A percentile compares a stretch with the other conserved stretches of the same genome.
phyloP scores from a whole-genome alignment of 1,140 invertebrate species.

The Hyles vespertilio region DNA sequence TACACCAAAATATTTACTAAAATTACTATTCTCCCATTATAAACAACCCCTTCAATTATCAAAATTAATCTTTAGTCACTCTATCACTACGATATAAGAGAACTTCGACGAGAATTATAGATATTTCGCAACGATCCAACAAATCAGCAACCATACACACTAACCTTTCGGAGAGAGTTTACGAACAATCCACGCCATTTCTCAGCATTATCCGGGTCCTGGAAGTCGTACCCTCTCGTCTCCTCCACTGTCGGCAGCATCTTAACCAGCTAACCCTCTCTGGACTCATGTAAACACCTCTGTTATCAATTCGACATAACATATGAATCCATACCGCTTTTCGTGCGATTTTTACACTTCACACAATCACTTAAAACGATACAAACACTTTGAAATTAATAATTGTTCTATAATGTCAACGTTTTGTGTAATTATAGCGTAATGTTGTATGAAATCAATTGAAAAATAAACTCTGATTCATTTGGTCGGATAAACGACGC shows the following conservation, averaged over 20 bases:
- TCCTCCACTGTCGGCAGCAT: slow-evolving; percentile 76
- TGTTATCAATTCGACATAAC: slow-evolving; percentile 47
- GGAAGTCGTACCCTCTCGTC: slow-evolving; percentile 88
- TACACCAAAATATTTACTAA: too few relatives aligned
- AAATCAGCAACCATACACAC: not conserved
- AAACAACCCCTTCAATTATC: too few relatives aligned
- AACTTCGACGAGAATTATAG: not conserved
- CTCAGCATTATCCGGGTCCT: slow-evolving; percentile 88
- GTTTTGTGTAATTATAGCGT: not conserved
- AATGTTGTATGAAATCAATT: slow-evolving; percentile 31
- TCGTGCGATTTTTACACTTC: slow-evolving; percentile 37
- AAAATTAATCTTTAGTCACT: too few relatives aligned
- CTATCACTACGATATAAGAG: too few relatives aligned
- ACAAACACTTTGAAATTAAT: slow-evolving; percentile 14
- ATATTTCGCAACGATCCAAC: slow-evolving; percentile 9
- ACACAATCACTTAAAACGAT: slow-evolving; percentile 21
- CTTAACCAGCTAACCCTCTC: slow-evolving; percentile 44
- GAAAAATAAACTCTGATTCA: slow-evolving; percentile 56
- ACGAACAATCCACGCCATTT: slow-evolving; percentile 95
- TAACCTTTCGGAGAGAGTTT: slow-evolving; percentile 84
- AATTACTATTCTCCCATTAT: too few relatives aligned
- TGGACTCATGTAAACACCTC: slow-evolving; percentile 65
- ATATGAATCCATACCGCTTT: slow-evolving; percentile 48
- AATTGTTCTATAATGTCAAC: not conserved
- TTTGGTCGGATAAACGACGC: slow-evolving; percentile 69